phyloP scores from a whole-genome alignment of 2,888 invertebrate genomes.

The Calephelis perditalis region DNA sequence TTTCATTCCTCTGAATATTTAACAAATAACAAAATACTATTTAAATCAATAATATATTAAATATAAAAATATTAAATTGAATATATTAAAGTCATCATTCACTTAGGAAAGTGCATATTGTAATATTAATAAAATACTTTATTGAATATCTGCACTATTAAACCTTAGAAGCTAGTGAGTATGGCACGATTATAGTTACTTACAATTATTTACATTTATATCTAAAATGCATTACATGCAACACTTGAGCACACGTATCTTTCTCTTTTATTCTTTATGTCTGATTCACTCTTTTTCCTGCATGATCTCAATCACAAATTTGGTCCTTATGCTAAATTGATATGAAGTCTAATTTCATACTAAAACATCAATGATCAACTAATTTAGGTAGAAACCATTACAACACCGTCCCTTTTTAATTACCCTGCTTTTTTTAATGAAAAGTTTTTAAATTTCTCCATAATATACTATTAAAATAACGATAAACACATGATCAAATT shows the following conservation, averaged over 20 bases:
- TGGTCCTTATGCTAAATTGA: not conserved
- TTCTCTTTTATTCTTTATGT: not conserved
- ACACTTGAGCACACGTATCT: slow-evolving; percentile 21
- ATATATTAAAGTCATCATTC: no score
- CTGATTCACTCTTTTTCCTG: not conserved
- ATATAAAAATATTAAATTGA: no score
- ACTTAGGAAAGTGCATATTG: no score
- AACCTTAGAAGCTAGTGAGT: slow-evolving; percentile 29
- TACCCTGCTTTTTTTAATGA: not conserved
- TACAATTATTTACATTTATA: slow-evolving; percentile 20
- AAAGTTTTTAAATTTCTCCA: no score
- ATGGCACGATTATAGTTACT: slow-evolving; percentile 39
- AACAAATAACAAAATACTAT: no score
- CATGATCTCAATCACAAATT: not conserved
- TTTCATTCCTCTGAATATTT: no score
- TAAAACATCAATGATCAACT: no score
- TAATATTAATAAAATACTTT: no score
- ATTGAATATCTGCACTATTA: not conserved
- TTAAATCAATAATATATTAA: no score
- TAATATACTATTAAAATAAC: no score
- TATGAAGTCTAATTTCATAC: not conserved
- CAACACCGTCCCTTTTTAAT: not conserved
- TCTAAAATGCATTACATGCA: slow-evolving; percentile 35
- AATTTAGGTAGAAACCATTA: no score
- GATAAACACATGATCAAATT: no score